phyloP scores from a whole-genome alignment of 1,140 invertebrate genomes.

The Ephestia elutella region DNA sequence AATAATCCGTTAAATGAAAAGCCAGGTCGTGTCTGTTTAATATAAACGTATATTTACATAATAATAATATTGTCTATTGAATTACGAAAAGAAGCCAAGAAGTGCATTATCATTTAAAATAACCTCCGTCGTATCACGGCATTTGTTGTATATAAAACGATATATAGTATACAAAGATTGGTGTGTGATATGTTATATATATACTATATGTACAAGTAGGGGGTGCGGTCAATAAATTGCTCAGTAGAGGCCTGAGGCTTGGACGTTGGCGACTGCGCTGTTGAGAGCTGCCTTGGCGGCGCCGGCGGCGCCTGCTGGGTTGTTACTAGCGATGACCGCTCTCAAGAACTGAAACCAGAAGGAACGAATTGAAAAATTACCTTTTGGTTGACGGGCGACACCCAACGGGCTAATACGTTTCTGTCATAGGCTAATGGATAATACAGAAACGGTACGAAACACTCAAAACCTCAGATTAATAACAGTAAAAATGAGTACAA shows the following conservation, averaged over 20 bases:
- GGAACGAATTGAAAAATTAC: too few species aligned
- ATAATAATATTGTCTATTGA: constrained; percentile 11
- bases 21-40: constrained; percentile 32
- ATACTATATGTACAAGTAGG: constrained; percentile 18
- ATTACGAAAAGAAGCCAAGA: neutral
- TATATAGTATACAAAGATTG: constrained; percentile 2
- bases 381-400: too few species aligned
- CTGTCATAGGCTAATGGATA: too few species aligned
- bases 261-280: constrained; percentile 19
- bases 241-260: constrained; percentile 7
- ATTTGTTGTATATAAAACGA: constrained; percentile 1
- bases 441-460: too few species aligned
- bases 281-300: constrained; percentile 29
- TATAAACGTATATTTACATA: constrained; percentile 53
- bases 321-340: constrained; percentile 26
- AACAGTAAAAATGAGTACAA: too few species aligned
- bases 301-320: constrained; percentile 26
- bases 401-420: too few species aligned
- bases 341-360: constrained; percentile 32
- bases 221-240: neutral
- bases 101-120: neutral
- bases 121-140: neutral
- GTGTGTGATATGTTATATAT: constrained; percentile 17
- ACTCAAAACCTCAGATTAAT: too few species aligned
- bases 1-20: constrained; percentile 41